Conservation (phyloP, 2,888 invertebrate genomes). For the Pristionchus japonicus region DNA sequence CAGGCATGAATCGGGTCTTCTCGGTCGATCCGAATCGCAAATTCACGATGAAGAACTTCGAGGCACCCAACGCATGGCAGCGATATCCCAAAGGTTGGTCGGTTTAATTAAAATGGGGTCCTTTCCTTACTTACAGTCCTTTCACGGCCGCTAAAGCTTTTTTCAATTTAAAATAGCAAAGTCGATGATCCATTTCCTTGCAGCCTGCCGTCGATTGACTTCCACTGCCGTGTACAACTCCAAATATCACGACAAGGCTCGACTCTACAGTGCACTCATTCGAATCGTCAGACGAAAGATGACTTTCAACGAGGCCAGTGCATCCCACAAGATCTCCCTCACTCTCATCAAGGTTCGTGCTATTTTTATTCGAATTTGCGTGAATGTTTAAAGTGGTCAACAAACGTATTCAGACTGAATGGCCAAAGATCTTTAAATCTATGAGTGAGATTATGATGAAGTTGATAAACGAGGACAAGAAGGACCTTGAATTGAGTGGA, state of each 20-base stretch:
- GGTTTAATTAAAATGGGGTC: no score
- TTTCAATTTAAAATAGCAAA: no score
- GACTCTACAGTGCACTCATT: not conserved
- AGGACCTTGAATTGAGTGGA: not conserved
- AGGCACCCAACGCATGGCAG: not conserved
- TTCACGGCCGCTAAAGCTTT: no score
- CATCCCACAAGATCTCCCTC: not conserved
- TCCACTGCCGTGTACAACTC: not conserved
- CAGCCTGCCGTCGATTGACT: not conserved
- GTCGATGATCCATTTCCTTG: not conserved
- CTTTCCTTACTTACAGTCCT: no score
- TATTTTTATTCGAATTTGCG: not conserved
- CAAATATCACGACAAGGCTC: not conserved
- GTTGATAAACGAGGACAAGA: not conserved
- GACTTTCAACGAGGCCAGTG: conserved; percentile 4
- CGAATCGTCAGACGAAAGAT: not conserved
- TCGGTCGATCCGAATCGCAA: not conserved
- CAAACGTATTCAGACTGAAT: not conserved
- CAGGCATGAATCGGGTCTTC: not conserved
- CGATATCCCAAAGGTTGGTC: not conserved
- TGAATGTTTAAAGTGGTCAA: not conserved
- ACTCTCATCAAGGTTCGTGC: not conserved
- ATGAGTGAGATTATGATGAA: not conserved
- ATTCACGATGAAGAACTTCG: not conserved
- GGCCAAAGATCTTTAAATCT: not conserved